phyloP scores from a whole-genome alignment of 2,888 invertebrate genomes.

The Eutolmus rufibarbis region DNA sequence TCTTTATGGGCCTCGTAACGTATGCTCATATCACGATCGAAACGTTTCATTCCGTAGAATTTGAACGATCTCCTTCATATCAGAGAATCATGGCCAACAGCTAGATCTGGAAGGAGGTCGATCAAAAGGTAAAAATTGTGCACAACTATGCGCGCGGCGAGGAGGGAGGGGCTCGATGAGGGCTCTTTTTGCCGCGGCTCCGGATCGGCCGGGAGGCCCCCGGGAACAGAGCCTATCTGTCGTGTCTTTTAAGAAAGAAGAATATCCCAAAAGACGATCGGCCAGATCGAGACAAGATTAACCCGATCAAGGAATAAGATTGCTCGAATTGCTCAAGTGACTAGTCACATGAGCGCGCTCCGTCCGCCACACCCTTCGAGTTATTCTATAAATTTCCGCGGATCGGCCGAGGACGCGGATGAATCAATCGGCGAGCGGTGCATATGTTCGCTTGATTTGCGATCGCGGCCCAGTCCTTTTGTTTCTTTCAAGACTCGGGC shows the following conservation, averaged over 20 bases:
- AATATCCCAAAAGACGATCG: conserved; percentile 32
- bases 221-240: background rate
- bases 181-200: background rate
- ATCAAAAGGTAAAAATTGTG: conserved; percentile 25
- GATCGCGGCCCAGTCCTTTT: background rate
- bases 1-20: conserved; percentile 24
- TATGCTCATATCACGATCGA: conserved; percentile 33
- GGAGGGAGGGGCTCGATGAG: background rate
- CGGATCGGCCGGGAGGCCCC: background rate
- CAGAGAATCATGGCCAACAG: conserved; percentile 37
- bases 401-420: background rate
- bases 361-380: background rate
- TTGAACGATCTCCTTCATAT: conserved; percentile 6
- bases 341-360: conserved; percentile 5
- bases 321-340: conserved; percentile 12
- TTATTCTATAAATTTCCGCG: conserved; percentile 19
- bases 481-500: background rate
- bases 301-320: conserved; percentile 21
- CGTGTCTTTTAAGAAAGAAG: conserved; percentile 11
- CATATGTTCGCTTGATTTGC: conserved; percentile 1
- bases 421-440: conserved; percentile 5
- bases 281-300: conserved; percentile 23
- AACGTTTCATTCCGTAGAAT: conserved; percentile 24
- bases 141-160: background rate
- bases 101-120: conserved; percentile 12